phyloP scores from a whole-genome alignment of 2,113 vertebrate species.

The Columbina picui region DNA sequence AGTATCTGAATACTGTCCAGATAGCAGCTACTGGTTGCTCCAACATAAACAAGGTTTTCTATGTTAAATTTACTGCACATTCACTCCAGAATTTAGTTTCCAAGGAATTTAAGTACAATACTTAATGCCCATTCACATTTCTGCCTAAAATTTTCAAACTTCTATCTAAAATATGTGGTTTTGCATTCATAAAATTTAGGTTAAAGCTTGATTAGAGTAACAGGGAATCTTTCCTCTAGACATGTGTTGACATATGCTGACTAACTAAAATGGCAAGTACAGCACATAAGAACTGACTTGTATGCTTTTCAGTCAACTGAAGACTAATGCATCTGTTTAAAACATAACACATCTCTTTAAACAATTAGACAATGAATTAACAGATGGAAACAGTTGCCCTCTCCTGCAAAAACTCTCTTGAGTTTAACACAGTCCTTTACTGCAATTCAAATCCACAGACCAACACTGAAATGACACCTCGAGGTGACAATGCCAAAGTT shows the following conservation, averaged over 20 bases:
- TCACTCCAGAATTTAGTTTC: background rate
- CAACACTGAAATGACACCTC: background rate
- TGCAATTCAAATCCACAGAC: background rate
- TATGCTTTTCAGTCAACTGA: background rate
- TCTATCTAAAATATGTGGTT: background rate
- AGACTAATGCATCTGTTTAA: background rate
- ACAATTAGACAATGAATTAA: background rate
- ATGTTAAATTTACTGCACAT: background rate
- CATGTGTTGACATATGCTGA: background rate
- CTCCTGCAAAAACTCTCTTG: background rate
- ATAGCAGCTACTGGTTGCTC: background rate
- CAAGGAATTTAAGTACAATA: background rate
- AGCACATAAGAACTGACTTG: accelerated
- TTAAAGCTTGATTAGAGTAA: background rate
- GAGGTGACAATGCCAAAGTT: background rate
- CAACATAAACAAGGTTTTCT: background rate
- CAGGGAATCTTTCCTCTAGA: background rate
- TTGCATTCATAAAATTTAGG: background rate
- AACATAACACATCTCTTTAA: background rate
- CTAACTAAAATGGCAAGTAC: background rate
- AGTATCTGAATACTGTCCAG: background rate
- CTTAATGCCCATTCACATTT: background rate
- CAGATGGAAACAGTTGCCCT: background rate
- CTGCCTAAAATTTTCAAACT: background rate
- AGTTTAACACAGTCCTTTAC: background rate